Evolutionary conservation across 23 tunicate species (phyloP), one percentile per base, ranked within the genome.

Genomic region (Ascidia mentula): DNA sequence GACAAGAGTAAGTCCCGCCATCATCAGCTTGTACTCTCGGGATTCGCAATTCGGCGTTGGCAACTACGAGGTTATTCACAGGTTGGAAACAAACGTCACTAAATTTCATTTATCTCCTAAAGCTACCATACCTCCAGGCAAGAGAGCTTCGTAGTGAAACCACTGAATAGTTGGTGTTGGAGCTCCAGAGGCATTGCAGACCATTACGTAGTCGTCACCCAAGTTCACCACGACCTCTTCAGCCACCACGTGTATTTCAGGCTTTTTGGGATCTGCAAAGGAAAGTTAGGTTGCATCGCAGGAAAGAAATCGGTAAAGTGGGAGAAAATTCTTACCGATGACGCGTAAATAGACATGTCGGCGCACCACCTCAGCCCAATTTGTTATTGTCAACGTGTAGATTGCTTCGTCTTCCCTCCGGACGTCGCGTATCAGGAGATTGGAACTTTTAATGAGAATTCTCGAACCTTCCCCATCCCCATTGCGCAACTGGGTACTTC

Each of bases 1-100:
- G 8, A 45, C 93, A 88, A 34, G 93, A 70, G 35, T 88, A 88
- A 26, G 71, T 74, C 28, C 93, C 93, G 15, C 72, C 46, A 74
- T 77, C 79, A 24, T 82, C 73, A 2, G 34, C 34, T 37, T 75
- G 80, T 0, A 74, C 90, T n/a, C 84, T 70, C 32, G 38, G 31
- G 38, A 70, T 34, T 34, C 8, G 18, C 1, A 70, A 36, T 22
- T 34, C 38, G 6, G 5, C 37, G 32, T 35, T 3, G 34, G 74
- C 32, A 6, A 7, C 53, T 38, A 39, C 1, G 37, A 75, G 22
- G 22, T 6, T 28, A 53, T 6, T 20, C 24, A n/a, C n/a, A n/a
- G n/a, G n/a, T n/a, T n/a, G n/a, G n/a, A n/a, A n/a, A n/a, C n/a
- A n/a, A n/a, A n/a, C n/a, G n/a, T n/a, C n/a, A n/a, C n/a, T n/a